These are phyloP conservation scores for Aelia acuminata DNA, from an alignment of 2,888 invertebrate genomes.

Conservation along the genomic window DNA sequence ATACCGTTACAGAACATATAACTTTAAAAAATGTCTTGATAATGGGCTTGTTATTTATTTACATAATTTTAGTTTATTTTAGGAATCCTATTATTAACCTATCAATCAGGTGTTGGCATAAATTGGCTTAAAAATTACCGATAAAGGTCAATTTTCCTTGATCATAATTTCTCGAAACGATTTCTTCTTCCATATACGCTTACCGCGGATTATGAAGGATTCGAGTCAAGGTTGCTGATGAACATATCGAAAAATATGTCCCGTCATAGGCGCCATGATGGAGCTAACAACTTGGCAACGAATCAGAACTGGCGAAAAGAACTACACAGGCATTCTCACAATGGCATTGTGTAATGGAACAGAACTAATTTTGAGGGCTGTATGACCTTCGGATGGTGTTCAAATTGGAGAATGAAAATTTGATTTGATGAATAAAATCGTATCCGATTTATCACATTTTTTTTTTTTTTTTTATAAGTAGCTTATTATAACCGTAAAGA, in stretches of 20 bases:
- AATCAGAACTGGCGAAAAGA: constrained; percentile 8
- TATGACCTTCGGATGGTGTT: neutral
- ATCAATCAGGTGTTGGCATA: too few species aligned
- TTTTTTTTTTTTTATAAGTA: neutral
- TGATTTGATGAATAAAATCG: neutral
- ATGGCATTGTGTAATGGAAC: neutral
- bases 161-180: neutral
- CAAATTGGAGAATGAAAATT: neutral
- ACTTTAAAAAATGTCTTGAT: too few species aligned
- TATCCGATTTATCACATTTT: neutral
- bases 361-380: neutral
- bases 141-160: neutral
- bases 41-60: too few species aligned
- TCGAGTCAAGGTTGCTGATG: neutral
- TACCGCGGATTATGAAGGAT: neutral
- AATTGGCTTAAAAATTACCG: neutral
- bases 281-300: neutral
- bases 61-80: too few species aligned
- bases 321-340: neutral
- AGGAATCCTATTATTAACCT: too few species aligned
- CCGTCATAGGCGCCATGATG: constrained; percentile 36
- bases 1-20: too few species aligned
- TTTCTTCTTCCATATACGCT: neutral
- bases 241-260: constrained; percentile 4
- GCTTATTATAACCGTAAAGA: neutral